phyloP scores from a whole-genome alignment of 2,888 invertebrate genomes.

The Crepidodera aurea region DNA sequence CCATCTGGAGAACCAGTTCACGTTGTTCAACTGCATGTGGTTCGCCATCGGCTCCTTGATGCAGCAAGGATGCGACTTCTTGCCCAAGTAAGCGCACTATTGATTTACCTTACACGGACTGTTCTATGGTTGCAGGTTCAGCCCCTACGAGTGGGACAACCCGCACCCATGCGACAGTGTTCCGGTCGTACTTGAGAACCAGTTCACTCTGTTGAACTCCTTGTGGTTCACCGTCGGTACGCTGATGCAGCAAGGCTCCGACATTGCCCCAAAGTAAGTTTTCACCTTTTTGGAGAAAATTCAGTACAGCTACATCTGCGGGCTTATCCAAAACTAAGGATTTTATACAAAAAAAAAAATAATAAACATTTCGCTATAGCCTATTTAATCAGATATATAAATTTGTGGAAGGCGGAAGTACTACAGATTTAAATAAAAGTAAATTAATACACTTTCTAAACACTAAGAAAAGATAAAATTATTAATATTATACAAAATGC shows the following conservation, averaged over 20 bases:
- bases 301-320: neutral
- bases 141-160: constrained; percentile 94
- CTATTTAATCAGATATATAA: too few species aligned
- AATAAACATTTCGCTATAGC: too few species aligned
- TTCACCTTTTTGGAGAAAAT: neutral
- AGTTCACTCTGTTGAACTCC: constrained; percentile 89
- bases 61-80: constrained; percentile 95
- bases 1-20: constrained; percentile 91
- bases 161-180: constrained; percentile 86
- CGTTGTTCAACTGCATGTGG: constrained; percentile 94
- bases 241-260: constrained; percentile 92
- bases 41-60: constrained; percentile 95
- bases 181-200: constrained; percentile 87
- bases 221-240: constrained; percentile 95
- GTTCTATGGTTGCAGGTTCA: constrained; percentile 72
- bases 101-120: constrained; percentile 32
- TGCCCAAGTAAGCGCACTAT: constrained; percentile 81
- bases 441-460: too few species aligned
- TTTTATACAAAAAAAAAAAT: too few species aligned
- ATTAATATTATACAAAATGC: too few species aligned
- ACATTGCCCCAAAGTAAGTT: constrained; percentile 90
- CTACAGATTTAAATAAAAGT: too few species aligned
- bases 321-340: too few species aligned
- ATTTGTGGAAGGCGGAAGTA: too few species aligned
- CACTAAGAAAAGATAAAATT: too few species aligned